Conservation (phyloP, 2,888 invertebrate genomes). For the Sylvicola cinctus region DNA sequence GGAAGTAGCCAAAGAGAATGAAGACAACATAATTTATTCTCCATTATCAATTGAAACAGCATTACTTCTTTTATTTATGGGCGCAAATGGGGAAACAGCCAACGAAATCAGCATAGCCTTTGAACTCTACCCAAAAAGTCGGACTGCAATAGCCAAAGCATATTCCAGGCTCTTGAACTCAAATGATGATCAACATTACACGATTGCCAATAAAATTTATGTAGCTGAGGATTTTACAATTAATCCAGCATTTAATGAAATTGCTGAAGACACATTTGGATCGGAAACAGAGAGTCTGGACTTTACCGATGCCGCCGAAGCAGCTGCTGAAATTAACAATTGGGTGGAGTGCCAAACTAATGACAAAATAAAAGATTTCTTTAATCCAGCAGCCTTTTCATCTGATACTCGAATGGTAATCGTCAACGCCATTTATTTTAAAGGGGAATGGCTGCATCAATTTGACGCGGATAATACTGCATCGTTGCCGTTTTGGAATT, state of each 20-base stretch:
- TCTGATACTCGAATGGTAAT: conserved; percentile 43
- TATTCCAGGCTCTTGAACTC: too few relatives aligned
- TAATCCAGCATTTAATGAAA: conserved; percentile 30
- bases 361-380: conserved; percentile 56
- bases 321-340: conserved; percentile 39
- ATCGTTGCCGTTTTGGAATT: conserved; percentile 40
- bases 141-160: conserved; percentile 10
- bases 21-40: conserved; percentile 42
- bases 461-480: conserved; percentile 38
- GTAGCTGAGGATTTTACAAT: conserved; percentile 33
- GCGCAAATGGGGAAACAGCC: conserved; percentile 40
- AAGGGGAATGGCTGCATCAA: conserved; percentile 49
- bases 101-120: conserved; percentile 35
- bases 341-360: conserved; percentile 70
- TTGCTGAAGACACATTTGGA: conserved; percentile 38
- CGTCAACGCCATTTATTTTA: conserved; percentile 77
- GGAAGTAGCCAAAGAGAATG: too few relatives aligned
- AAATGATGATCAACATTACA: conserved; percentile 15
- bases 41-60: conserved; percentile 55
- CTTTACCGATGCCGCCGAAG: conserved; percentile 32
- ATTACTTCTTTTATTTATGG: conserved; percentile 49
- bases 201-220: conserved; percentile 54
- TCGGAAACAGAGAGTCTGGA: conserved; percentile 40
- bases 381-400: conserved; percentile 35
- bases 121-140: conserved; percentile 25